Base-by-base conservation (phyloP, 2,797 vertebrate genomes). In the Halcyon leucocephala region DNA sequence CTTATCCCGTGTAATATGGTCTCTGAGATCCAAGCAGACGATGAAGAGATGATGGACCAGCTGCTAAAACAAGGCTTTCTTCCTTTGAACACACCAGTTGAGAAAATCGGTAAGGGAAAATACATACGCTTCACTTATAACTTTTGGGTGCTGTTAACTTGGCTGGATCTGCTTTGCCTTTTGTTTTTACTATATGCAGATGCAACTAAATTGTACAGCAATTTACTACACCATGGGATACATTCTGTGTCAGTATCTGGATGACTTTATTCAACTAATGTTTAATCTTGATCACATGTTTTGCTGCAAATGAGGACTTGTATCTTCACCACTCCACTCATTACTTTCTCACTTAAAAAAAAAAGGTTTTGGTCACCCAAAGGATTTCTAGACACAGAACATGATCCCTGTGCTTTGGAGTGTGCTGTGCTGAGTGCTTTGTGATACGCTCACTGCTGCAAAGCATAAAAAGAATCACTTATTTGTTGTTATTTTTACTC, bases 1-100 rank as follows among this genome's bases (percentile, higher is more conserved):
- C 99, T 99, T 91, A 99, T 99, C 62, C 99, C 99, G 1, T 99
- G 99, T 76, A 99, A 99, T 95, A 99, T 99, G 99, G 99, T 99
- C 72, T 99, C 99, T 2, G 99, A 99, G 96, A 99, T 99, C 95
- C 99, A 99, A 92, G 99, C 99, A 1, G 99, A 99, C 22, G 99
- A 99, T 12, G 98, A 99, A n/a, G 98, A 99, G 69, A 99, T 99
- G 99, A 99, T 99, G 98, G 99, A 98, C 20, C 99, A 99, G 97
- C 99, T 99, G 19, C 98, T 99, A 12, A 98, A 99, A 86, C 99
- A 99, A 97, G 99, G 99, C 65, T 99, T 99, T 94, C 99, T 99
- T 64, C 99, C 99, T 9, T 97, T 99, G 82, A 99, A 99, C 97
- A 99, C 99, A 10, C 99, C 99, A 2, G 98, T 99, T 77, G 99